Evolutionary conservation across 2,888 invertebrate species (phyloP).

Genomic region (Melanostoma mellinum): DNA sequence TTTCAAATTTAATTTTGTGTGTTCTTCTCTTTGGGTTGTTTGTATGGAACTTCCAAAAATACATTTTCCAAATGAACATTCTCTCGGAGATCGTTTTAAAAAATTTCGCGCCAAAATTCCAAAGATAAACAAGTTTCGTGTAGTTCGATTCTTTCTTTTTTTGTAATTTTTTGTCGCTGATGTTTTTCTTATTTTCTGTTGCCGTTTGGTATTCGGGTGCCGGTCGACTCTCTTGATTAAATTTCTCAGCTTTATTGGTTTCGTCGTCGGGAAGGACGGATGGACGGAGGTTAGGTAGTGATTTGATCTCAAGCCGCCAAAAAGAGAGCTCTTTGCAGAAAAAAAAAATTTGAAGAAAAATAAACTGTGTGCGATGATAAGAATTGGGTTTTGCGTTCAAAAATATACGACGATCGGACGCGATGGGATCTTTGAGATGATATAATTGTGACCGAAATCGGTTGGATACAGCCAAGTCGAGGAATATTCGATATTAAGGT

Average conservation of each 20-base stretch:
- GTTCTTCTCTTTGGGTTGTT: not conserved
- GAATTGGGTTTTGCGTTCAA: conserved; percentile 30
- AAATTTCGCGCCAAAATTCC: conserved; percentile 25
- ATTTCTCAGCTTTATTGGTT: conserved; percentile 24
- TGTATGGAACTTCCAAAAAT: conserved; percentile 2
- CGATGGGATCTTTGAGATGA: conserved; percentile 13
- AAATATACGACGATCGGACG: conserved; percentile 7
- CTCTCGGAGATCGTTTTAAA: conserved; percentile 12
- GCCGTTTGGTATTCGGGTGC: conserved; percentile 12
- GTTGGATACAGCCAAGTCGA: not conserved
- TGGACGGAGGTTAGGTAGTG: conserved; percentile 18
- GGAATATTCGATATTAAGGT: conserved; percentile 18
- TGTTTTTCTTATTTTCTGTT: conserved; percentile 12
- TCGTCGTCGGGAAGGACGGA: not conserved
- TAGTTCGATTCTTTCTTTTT: not conserved
- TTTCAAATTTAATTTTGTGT: not conserved
- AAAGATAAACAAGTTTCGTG: conserved; percentile 24
- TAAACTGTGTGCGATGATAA: conserved; percentile 15
- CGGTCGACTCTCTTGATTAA: conserved; percentile 24
- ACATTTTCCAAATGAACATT: conserved; percentile 8
- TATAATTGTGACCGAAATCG: not conserved
- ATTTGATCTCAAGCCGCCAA: conserved; percentile 36
- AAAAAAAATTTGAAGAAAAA: not conserved
- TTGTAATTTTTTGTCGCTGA: conserved; percentile 6
- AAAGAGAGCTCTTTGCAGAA: not conserved